phyloP scores from a whole-genome alignment of 2,113 vertebrate genomes.

The Odontophorus gujanensis region DNA sequence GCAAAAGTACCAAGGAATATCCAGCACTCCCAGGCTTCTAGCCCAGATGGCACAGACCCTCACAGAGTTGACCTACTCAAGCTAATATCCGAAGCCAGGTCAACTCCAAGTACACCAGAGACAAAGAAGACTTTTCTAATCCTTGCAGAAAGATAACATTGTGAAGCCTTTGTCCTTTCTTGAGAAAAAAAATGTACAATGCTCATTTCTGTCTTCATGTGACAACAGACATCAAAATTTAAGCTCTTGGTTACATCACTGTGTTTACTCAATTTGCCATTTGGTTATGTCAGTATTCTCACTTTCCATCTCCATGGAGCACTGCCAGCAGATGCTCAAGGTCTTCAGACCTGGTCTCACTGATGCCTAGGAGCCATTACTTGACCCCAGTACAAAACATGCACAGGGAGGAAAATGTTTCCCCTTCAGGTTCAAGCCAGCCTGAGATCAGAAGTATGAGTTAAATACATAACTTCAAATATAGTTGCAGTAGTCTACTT shows the following conservation, averaged over 20 bases:
- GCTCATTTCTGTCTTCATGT: not conserved
- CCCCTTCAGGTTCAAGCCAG: not conserved
- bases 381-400: not conserved
- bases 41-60: not conserved
- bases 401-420: not conserved
- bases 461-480: slow-evolving; percentile 64
- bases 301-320: not conserved
- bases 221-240: not conserved
- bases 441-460: slow-evolving; percentile 47
- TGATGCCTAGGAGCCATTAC: not conserved
- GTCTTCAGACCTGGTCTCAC: not conserved
- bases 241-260: not conserved
- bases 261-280: not conserved
- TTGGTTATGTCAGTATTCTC: not conserved
- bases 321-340: not conserved
- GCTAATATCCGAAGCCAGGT: not conserved
- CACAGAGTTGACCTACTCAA: not conserved
- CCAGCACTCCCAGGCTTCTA: not conserved
- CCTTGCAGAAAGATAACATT: not conserved
- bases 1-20: not conserved
- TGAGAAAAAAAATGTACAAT: not conserved
- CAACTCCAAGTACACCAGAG: not conserved
- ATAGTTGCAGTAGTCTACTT: slow-evolving; percentile 68
- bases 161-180: not conserved
- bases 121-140: not conserved